Conservation (phyloP, 2,797 vertebrate species). For the Coluber constrictor region DNA sequence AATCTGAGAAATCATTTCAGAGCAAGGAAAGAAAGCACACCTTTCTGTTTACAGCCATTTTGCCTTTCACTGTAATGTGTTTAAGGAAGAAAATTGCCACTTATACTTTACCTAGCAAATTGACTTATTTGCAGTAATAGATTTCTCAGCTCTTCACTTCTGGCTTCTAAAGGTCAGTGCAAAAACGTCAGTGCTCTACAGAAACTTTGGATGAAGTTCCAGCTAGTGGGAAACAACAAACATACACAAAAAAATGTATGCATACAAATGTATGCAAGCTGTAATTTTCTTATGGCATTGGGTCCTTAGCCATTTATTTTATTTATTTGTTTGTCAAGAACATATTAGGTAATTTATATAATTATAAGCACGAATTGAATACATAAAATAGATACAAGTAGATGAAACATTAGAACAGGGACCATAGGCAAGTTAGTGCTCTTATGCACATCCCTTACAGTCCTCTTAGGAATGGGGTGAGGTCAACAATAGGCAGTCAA, state of each 20-base stretch:
- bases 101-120: conserved; percentile 71
- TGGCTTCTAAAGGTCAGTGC: conserved; percentile 68
- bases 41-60: conserved; percentile 66
- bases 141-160: conserved; percentile 55
- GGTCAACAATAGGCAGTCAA: no score
- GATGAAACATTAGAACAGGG: no score
- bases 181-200: conserved; percentile 46
- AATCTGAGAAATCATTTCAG: conserved; percentile 36
- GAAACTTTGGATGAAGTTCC: conserved; percentile 32
- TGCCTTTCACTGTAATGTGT: conserved; percentile 61
- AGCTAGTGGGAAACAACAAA: conserved; percentile 44
- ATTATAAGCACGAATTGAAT: no score
- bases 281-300: conserved; percentile 39
- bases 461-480: no score
- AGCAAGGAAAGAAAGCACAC: conserved; percentile 48
- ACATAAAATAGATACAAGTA: no score
- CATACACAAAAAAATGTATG: background rate
- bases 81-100: conserved; percentile 71
- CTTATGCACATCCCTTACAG: no score
- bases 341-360: no score
- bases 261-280: background rate
- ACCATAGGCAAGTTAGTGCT: no score
- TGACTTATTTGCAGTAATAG: conserved; percentile 63
- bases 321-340: no score
- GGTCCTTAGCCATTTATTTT: conserved; percentile 24